Evolutionary conservation across 2,888 invertebrate genomes (phyloP).

Genomic region (Willowsia nigromaculata): DNA sequence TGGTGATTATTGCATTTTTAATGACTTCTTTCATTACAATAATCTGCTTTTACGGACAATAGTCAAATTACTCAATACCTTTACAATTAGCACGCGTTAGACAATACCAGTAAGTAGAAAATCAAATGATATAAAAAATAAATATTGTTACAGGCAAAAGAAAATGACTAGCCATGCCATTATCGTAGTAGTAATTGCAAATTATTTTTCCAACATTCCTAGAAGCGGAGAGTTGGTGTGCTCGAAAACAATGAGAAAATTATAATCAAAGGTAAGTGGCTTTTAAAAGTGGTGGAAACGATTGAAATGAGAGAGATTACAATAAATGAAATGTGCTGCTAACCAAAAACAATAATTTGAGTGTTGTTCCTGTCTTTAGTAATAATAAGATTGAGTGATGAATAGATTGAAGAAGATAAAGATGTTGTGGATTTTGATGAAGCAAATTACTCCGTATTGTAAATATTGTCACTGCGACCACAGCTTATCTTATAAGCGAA

Average conservation of each 20-base stretch:
- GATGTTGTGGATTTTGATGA: neutral
- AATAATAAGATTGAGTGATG: neutral
- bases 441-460: neutral
- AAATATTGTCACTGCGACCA: neutral
- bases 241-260: neutral
- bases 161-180: neutral
- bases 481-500: too few relatives aligned
- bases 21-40: neutral
- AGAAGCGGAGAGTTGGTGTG: neutral
- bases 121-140: neutral
- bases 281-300: neutral
- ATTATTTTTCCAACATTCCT: too few relatives aligned
- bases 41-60: slow-evolving; percentile 11
- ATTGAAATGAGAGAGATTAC: neutral
- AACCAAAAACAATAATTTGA: neutral
- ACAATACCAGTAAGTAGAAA: neutral
- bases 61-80: slow-evolving; percentile 13
- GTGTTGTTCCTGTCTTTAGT: neutral
- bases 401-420: neutral
- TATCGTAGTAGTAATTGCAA: neutral
- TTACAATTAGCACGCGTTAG: neutral
- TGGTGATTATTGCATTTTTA: neutral
- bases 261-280: neutral
- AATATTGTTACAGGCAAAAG: slow-evolving; percentile 6
- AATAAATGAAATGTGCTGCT: neutral